Conservation (phyloP, 2,113 vertebrate genomes). For the Cacatua alba region DNA sequence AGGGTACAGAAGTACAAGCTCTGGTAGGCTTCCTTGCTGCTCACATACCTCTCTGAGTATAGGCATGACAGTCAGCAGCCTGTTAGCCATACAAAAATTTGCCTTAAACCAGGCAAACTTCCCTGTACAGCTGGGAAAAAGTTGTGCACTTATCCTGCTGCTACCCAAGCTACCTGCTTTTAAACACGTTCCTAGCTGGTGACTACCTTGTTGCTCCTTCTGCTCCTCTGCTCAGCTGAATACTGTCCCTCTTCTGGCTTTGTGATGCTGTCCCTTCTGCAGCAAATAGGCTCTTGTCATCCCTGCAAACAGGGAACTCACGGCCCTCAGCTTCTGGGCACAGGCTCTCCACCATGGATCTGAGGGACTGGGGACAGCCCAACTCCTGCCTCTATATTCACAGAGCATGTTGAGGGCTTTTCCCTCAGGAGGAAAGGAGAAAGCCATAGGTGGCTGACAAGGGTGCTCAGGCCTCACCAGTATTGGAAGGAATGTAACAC, state of each 20-base stretch:
- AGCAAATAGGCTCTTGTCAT: background rate
- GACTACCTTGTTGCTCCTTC: background rate
- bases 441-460: background rate
- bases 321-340: background rate
- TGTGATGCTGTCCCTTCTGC: background rate
- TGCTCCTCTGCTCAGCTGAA: background rate
- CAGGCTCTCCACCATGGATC: accelerated
- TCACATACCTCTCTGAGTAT: background rate
- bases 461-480: background rate
- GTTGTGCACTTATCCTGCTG: background rate
- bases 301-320: background rate
- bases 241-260: background rate
- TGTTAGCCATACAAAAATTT: background rate
- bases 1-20: background rate
- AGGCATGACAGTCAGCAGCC: background rate
- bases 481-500: background rate
- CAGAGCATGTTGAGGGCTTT: background rate
- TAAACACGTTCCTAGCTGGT: background rate
- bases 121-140: background rate
- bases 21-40: background rate
- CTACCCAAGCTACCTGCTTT: background rate
- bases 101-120: background rate
- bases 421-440: background rate
- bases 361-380: background rate
- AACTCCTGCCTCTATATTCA: background rate